Evolutionary conservation across 2,797 vertebrate species (phyloP), one percentile per base, ranked within the genome.

Genomic region (Lemur catta): DNA sequence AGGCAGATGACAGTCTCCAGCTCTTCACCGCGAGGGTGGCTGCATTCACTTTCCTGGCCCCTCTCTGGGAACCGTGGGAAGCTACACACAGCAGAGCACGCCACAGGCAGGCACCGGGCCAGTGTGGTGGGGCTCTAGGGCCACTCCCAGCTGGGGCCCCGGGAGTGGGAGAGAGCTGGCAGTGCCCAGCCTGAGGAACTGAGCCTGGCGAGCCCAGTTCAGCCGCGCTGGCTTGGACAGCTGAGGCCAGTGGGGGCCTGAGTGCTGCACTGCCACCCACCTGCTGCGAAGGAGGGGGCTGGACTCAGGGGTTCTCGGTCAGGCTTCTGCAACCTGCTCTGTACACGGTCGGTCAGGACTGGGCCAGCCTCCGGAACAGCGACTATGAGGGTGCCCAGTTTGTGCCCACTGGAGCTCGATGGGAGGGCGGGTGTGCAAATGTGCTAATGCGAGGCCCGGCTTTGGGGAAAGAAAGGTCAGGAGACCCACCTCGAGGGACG

Each of bases 401-500:
- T 24, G 81, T 26, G 6, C 26, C 5, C 7, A 5, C 35, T 11
- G 7, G 6, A 63, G 55, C 35, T 43, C 41, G 2, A 0, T 1
- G 7, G 28, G n/a, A 10, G 28, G 67, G 46, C 33, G 9, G 9
- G 7, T 1, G 18, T 7, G 50, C 33, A 10, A 1, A 9, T 33
- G 14, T 24, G 48, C 59, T 1, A 1, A 46, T 28, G 7, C 11
- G 0, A 15, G 20, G 18, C 10, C 1, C 0, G 7, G 30, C 30
- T 78, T 80, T 78, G 50, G 55, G 85, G 55, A 95, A 90, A 15
- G 24, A 33, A 28, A 85, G 67, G 41, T 7, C 50, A 18, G 35
- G 55, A 48, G 15, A 35, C 94, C 93, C 80, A 91, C 97, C 95
- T 89, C 97, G 97, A 89, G 61, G 95, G 8, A 96, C 78, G 88